Conservation (phyloP, 2,797 vertebrate species). For the Psittacula derbiana region DNA sequence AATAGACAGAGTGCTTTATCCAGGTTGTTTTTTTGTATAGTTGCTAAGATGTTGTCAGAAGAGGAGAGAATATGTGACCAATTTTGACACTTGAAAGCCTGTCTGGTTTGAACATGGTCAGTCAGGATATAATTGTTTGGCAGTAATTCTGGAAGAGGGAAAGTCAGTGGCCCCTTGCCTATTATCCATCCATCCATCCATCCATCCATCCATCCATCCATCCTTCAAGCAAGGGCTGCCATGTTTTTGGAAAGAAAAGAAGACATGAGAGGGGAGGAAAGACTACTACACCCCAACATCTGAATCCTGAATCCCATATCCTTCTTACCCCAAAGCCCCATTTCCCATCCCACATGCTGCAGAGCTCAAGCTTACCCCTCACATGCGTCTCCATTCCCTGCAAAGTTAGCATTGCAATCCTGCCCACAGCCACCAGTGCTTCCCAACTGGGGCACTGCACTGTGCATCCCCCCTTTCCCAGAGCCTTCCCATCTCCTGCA, state of each 20-base stretch:
- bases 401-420: not conserved
- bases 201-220: not conserved
- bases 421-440: not conserved
- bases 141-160: not conserved
- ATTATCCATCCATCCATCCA: not conserved
- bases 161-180: not conserved
- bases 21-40: not conserved
- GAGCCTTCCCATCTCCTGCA: not conserved
- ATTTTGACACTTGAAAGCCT: constrained; percentile 15
- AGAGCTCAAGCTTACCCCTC: not conserved
- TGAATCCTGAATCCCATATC: not conserved
- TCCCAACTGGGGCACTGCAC: not conserved
- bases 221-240: not conserved
- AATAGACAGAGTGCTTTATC: constrained; percentile 19
- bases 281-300: not conserved
- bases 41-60: not conserved
- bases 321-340: not conserved
- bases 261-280: not conserved
- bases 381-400: not conserved
- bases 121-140: not conserved
- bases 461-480: not conserved
- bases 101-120: not conserved
- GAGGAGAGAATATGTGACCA: not conserved
- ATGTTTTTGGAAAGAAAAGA: not conserved
- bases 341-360: not conserved